Conservation (phyloP, 2,888 invertebrate genomes). For the Lasioglossum morio region DNA sequence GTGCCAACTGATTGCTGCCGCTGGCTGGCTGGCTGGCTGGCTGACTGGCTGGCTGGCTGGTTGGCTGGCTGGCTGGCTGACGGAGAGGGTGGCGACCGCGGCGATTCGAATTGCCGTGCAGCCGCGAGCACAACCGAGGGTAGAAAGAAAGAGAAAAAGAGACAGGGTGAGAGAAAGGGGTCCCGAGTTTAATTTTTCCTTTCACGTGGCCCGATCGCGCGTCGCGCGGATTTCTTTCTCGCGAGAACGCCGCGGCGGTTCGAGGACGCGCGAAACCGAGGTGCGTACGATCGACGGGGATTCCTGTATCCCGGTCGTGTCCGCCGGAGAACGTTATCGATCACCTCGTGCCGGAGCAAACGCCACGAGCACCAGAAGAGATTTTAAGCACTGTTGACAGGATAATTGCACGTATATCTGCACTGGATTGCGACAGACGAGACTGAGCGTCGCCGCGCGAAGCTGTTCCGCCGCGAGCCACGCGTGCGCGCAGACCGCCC, state of each 20-base stretch:
- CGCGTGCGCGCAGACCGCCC: slow-evolving; percentile 78
- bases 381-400: slow-evolving; percentile 78
- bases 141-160: neutral
- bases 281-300: slow-evolving; percentile 38
- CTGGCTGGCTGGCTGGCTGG: neutral
- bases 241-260: neutral
- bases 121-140: slow-evolving; percentile 16
- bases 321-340: slow-evolving; percentile 48
- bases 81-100: slow-evolving; percentile 43
- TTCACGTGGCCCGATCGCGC: slow-evolving; percentile 50
- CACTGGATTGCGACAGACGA: slow-evolving; percentile 82
- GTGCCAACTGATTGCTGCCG: slow-evolving; percentile 49
- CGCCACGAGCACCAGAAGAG: slow-evolving; percentile 57
- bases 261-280: neutral
- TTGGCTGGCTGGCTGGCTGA: slow-evolving; percentile 4
- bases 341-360: slow-evolving; percentile 34
- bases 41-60: slow-evolving; percentile 4
- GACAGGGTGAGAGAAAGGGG: neutral
- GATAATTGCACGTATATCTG: slow-evolving; percentile 81
- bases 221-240: slow-evolving; percentile 22
- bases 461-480: slow-evolving; percentile 73
- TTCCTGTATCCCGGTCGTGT: neutral
- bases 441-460: slow-evolving; percentile 82
- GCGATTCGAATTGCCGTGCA: slow-evolving; percentile 52
- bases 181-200: slow-evolving; percentile 37